Percentiles rank a stretch among this genome's conserved stretches.
Evolutionary conservation across 2,797 vertebrate species (phyloP).

Genomic region (Lepus townsendii): DNA sequence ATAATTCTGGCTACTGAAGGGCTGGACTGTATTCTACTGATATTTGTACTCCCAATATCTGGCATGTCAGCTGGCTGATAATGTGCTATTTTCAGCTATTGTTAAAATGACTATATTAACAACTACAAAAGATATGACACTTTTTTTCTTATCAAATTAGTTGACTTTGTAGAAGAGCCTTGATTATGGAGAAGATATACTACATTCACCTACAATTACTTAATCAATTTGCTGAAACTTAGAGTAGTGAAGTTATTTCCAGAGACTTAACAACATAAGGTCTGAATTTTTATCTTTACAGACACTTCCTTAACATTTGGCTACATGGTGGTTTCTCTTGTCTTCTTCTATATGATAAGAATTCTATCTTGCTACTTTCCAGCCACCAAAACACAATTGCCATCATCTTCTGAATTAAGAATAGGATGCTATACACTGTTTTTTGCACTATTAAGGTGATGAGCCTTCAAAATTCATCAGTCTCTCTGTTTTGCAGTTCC

Average conservation of each 20-base stretch:
- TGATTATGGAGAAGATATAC: background rate
- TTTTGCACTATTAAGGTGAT: background rate
- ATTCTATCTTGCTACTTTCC: background rate
- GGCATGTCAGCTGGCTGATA: background rate
- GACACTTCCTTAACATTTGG: background rate
- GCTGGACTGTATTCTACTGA: background rate
- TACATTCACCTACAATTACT: background rate
- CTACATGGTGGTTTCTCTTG: background rate
- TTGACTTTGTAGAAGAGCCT: conserved; percentile 14
- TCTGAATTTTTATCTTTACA: conserved; percentile 24
- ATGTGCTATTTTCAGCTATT: background rate
- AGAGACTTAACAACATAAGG: background rate
- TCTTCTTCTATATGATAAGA: background rate
- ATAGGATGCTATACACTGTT: background rate
- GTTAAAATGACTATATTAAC: background rate
- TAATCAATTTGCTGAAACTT: background rate
- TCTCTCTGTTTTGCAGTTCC: background rate
- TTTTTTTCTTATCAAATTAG: background rate
- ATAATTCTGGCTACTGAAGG: background rate
- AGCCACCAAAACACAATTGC: background rate
- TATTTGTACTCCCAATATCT: background rate
- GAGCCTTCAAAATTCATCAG: background rate
- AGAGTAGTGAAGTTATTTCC: background rate
- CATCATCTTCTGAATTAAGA: background rate
- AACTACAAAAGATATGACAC: background rate